Evolutionary conservation across 2,888 invertebrate genomes (phyloP), one percentile per base, ranked within the genome.

Genomic region (Eupithecia centaureata): DNA sequence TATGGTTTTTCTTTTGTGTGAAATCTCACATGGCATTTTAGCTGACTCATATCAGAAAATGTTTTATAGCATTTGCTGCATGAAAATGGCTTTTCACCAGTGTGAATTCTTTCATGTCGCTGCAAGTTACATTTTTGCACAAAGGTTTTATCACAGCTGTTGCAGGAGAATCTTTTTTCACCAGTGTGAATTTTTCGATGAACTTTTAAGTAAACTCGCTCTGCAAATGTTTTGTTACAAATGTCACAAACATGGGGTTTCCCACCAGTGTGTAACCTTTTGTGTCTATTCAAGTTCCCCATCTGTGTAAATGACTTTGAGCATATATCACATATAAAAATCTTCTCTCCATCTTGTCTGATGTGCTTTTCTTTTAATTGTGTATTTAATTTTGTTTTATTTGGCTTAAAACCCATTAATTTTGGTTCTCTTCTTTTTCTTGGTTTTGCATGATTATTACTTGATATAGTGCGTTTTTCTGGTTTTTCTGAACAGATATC

Each of bases 1-100:
- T 70, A 70, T 3, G 70, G 70, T 25, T 70, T 70, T 54, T 70
- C 70, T 63, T 64, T 61, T 18, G 70, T 70, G 33, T 70, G 70
- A 54, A 66, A 62, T 63, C 70, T 57, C 52, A 47, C 61, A 18
- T 70, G 70, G 28, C 66, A 56, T 67, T 70, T 70, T 33, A 63
- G 25, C 30, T 70, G 70, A 22, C 70, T 67, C 66, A 54, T 63
- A 58, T 67, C 70, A 7, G 70, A 63, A 56, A 70, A 70, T n/a
- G 61, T 66, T 64, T 70, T 70, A 52, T 66, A 51, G 42, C 70
- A 70, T 15, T 32, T 32, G 57, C 54, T 66, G 51, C 70, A 70
- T 25, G 66, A 27, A 58, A 54, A 70, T 42, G 70, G 70, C 42
- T 70, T 70, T 61, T 64, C 70, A 5, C 70, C 66, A 25, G 66